Conservation (phyloP, 2,113 vertebrate genomes). For the Amazona guildingii region DNA sequence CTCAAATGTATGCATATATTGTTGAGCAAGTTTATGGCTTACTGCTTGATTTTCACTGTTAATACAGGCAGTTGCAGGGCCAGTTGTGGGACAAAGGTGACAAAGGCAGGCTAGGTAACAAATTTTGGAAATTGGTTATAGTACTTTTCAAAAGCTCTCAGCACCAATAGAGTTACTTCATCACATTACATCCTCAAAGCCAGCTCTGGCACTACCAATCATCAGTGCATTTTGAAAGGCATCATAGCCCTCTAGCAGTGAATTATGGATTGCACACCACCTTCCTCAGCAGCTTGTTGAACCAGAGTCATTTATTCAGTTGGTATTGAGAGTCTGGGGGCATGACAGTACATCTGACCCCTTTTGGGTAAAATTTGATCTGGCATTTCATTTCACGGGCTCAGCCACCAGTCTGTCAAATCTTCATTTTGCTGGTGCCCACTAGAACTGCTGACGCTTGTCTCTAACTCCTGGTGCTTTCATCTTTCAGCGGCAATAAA, state of each 20-base stretch:
- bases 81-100: not conserved
- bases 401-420: constrained; percentile 81
- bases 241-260: constrained; percentile 46
- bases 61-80: not conserved
- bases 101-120: constrained; percentile 47
- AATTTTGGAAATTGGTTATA: constrained; percentile 42
- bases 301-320: constrained; percentile 75
- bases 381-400: constrained; percentile 85
- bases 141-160: constrained; percentile 41
- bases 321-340: constrained; percentile 73
- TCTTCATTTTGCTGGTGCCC: constrained; percentile 82
- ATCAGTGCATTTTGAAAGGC: not conserved
- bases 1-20: not conserved
- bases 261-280: constrained; percentile 38
- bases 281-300: constrained; percentile 54
- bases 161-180: constrained; percentile 4
- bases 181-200: not conserved
- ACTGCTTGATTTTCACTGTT: constrained; percentile 4
- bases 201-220: not conserved
- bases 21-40: constrained; percentile 19
- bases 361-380: constrained; percentile 85
- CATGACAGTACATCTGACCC: constrained; percentile 79
- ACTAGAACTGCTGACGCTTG: constrained; percentile 84
- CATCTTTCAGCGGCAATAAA: constrained; percentile 91
- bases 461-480: constrained; percentile 83